phyloP scores from a whole-genome alignment of 2,888 invertebrate genomes.

The Erynnis tages region DNA sequence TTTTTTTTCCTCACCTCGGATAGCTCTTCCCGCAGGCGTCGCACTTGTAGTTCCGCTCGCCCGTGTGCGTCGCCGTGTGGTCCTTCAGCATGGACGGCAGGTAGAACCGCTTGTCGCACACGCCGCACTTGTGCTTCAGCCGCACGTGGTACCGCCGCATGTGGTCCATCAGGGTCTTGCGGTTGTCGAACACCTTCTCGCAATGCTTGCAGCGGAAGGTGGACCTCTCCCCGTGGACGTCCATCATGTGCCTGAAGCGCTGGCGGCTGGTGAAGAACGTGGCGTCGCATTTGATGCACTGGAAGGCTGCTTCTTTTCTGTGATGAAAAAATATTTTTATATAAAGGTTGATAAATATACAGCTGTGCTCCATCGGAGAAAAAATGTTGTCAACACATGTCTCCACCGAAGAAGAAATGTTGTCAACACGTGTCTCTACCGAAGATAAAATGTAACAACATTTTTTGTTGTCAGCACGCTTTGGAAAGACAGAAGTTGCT shows the following conservation, averaged over 20 bases:
- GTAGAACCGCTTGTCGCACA: slow-evolving; percentile 65
- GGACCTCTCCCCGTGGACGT: slow-evolving; percentile 58
- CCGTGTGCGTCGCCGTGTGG: slow-evolving; percentile 71
- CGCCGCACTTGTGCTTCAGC: slow-evolving; percentile 60
- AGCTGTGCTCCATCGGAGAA: too few relatives aligned
- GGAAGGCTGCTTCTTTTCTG: slow-evolving; percentile 57
- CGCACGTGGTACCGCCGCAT: slow-evolving; percentile 56
- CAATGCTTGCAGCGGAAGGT: slow-evolving; percentile 56
- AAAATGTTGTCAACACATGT: too few relatives aligned
- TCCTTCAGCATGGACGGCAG: slow-evolving; percentile 61
- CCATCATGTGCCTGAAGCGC: slow-evolving; percentile 62
- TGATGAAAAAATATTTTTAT: too few relatives aligned
- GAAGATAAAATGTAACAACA: too few relatives aligned
- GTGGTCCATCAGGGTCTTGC: slow-evolving; percentile 59
- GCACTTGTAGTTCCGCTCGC: slow-evolving; percentile 80
- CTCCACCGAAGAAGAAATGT: too few relatives aligned
- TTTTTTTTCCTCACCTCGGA: too few relatives aligned
- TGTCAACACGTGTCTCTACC: too few relatives aligned
- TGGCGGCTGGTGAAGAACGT: slow-evolving; percentile 63
- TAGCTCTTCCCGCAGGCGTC: slow-evolving; percentile 75
- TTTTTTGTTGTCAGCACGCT: too few relatives aligned
- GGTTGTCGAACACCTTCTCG: slow-evolving; percentile 53
- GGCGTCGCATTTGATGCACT: slow-evolving; percentile 64
- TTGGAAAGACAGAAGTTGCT: too few relatives aligned
- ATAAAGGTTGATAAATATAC: too few relatives aligned